These are phyloP conservation scores for Metopolophium dirhodum DNA, from an alignment of 1,140 invertebrate genomes.

Conservation along the genomic window DNA sequence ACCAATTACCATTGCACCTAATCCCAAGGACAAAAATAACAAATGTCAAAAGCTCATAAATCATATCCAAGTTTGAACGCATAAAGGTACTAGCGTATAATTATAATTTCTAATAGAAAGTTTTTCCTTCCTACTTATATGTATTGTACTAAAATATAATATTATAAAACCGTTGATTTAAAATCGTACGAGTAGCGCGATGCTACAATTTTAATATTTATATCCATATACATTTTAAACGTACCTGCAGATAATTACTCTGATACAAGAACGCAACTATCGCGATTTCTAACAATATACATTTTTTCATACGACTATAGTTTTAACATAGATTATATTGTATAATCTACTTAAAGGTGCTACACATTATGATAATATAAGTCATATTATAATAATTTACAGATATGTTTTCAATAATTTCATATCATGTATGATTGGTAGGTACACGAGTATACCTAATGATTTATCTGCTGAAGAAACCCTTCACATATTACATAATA, in stretches of 20 bases:
- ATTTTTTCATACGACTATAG: neutral
- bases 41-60: neutral
- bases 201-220: neutral
- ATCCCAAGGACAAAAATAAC: constrained; percentile 15
- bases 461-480: neutral
- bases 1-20: neutral
- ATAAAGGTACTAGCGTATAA: neutral
- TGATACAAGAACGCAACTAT: neutral
- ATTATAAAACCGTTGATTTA: neutral
- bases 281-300: neutral
- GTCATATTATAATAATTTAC: neutral
- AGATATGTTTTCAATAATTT: neutral
- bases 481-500: neutral
- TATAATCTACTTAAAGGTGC: neutral
- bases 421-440: neutral
- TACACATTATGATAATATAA: too few species aligned
- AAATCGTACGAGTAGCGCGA: neutral
- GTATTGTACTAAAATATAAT: neutral
- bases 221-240: neutral
- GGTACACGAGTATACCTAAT: neutral
- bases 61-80: neutral
- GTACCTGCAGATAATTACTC: neutral
- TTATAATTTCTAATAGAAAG: neutral
- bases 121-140: neutral
- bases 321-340: neutral